Percentiles rank a stretch among this genome's conserved stretches.
Evolutionary conservation across 2,888 invertebrate species (phyloP).

Genomic region (Hipparchia sbordonii): DNA sequence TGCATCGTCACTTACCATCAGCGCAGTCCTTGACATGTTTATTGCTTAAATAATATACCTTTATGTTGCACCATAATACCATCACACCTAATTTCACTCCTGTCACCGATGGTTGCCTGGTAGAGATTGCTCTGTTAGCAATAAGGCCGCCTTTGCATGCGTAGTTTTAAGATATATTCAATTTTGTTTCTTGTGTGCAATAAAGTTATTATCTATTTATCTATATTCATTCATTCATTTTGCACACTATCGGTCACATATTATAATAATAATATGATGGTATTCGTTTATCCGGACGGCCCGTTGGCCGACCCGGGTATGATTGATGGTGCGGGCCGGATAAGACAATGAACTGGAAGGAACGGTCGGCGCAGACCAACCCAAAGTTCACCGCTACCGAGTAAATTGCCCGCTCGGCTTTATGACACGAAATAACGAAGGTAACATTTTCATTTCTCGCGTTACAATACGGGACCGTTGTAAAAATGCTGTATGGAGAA

Average conservation of each 20-base stretch:
- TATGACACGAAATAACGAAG: conserved; percentile 45
- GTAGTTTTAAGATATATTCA: no score
- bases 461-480: conserved; percentile 32
- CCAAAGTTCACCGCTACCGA: conserved; percentile 23
- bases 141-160: no score
- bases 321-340: conserved; percentile 61
- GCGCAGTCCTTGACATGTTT: no score
- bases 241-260: not conserved
- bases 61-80: no score
- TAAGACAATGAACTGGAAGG: conserved; percentile 73
- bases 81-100: no score
- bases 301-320: conserved; percentile 43
- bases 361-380: conserved; percentile 47
- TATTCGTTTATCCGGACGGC: conserved; percentile 41
- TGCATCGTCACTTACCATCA: no score
- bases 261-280: conserved; percentile 13
- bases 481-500: conserved; percentile 39
- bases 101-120: no score
- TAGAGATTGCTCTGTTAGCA: no score
- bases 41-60: no score
- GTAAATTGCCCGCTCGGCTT: conserved; percentile 35
- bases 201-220: no score
- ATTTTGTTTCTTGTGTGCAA: no score
- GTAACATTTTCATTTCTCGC: conserved; percentile 36
- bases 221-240: no score